phyloP scores from a whole-genome alignment of 2,888 invertebrate species.

The Cheilosia variabilis region DNA sequence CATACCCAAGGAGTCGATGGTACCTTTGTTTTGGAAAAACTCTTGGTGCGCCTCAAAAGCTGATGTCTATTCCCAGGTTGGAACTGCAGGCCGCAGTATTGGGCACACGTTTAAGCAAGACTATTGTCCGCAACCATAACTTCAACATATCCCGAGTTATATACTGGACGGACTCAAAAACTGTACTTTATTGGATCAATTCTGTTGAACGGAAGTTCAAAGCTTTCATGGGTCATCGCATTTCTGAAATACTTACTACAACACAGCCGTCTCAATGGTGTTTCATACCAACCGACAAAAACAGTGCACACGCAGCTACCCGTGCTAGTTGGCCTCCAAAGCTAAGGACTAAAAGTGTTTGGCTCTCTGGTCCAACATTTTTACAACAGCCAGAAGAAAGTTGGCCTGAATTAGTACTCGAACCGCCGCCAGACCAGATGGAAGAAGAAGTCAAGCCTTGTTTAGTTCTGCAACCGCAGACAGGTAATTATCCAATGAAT shows the following conservation, averaged over 20 bases:
- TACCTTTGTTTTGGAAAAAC: too few relatives aligned
- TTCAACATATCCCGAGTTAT: conserved; percentile 20
- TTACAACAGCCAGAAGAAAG: conserved; percentile 21
- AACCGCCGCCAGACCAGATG: too few relatives aligned
- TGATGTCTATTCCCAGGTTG: too few relatives aligned
- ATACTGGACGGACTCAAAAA: conserved; percentile 63
- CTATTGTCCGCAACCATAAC: too few relatives aligned
- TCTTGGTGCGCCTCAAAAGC: too few relatives aligned
- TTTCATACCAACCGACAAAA: conserved; percentile 76
- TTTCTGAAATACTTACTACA: conserved; percentile 74
- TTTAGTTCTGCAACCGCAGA: neutral
- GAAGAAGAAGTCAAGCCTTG: conserved; percentile 48
- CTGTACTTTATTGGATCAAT: conserved; percentile 59
- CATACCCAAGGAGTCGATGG: too few relatives aligned
- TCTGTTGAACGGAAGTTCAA: conserved; percentile 69
- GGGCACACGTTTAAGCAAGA: too few relatives aligned
- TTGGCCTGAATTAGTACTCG: conserved; percentile 23
- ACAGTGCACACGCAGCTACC: conserved; percentile 76
- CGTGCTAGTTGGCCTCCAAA: conserved; percentile 55
- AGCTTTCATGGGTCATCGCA: conserved; percentile 76
- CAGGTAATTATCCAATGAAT: conserved; percentile 8
- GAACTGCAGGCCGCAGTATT: too few relatives aligned
- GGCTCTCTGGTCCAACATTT: conserved; percentile 54
- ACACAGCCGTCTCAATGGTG: conserved; percentile 72
- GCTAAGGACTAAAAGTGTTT: conserved; percentile 34